These are phyloP conservation scores for Carabus problematicus DNA, from an alignment of 2,888 invertebrate genomes.

Conservation along the genomic window DNA sequence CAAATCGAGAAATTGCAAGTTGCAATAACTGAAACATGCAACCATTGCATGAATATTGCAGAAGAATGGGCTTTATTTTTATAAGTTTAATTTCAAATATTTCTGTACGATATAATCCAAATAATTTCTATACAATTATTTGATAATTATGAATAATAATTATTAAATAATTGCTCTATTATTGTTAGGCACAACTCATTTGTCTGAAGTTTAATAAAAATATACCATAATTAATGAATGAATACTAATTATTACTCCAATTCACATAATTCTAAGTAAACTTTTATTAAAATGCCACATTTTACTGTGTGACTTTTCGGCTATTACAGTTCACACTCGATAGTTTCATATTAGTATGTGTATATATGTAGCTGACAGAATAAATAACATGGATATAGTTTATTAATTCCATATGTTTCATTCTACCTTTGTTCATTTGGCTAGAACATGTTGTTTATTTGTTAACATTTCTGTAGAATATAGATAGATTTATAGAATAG, in stretches of 20 bases:
- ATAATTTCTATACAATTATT: constrained; percentile 13
- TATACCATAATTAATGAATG: constrained; percentile 34
- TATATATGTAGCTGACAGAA: constrained; percentile 33
- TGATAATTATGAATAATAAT: background rate
- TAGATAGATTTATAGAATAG: no score
- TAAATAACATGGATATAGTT: constrained; percentile 8
- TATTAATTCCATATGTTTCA: no score
- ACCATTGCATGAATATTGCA: constrained; percentile 13
- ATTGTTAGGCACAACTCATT: constrained; percentile 39
- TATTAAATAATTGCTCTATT: background rate
- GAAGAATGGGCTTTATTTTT: constrained; percentile 17
- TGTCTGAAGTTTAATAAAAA: constrained; percentile 37
- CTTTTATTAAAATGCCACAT: no score
- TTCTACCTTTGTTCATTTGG: no score
- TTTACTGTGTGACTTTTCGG: background rate
- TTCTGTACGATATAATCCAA: background rate
- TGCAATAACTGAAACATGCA: constrained; percentile 18
- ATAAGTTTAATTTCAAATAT: no score
- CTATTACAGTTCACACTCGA: constrained; percentile 15
- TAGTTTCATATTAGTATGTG: constrained; percentile 13
- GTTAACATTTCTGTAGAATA: no score
- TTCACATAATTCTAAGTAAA: constrained; percentile 2
- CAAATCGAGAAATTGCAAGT: constrained; percentile 35
- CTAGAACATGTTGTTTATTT: no score
- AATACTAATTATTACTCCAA: constrained; percentile 25